Percentiles rank a stretch among this genome's conserved stretches.
Evolutionary conservation across 2,888 invertebrate species (phyloP).

Genomic region (Erpobdella octoculata): DNA sequence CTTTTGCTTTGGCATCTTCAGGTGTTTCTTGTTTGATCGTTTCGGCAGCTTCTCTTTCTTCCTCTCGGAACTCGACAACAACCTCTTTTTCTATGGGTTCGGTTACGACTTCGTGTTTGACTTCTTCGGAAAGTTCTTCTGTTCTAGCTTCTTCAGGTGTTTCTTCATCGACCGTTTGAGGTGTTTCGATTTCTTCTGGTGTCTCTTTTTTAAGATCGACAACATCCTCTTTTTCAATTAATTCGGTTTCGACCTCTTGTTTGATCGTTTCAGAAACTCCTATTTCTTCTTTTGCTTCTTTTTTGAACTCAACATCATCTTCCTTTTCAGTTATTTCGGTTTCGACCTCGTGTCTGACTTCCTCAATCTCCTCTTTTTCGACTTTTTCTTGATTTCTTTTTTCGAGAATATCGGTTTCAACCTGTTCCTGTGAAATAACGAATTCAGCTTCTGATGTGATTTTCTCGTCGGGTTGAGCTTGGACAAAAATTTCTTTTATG

Average conservation of each 20-base stretch:
- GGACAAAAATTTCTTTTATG: no score
- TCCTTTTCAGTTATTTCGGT: not conserved
- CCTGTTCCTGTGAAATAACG: not conserved
- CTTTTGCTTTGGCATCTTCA: no score
- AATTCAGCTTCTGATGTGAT: no score
- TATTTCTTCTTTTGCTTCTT: not conserved
- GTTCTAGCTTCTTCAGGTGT: no score
- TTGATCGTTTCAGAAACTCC: not conserved
- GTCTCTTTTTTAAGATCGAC: not conserved
- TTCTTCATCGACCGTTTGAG: not conserved
- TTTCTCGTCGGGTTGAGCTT: no score
- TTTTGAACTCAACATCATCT: not conserved
- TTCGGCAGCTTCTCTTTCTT: no score
- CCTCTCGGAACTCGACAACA: no score
- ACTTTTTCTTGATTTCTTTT: not conserved
- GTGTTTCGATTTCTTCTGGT: not conserved
- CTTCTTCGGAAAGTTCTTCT: no score
- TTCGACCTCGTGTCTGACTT: not conserved
- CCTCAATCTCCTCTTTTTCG: conserved; percentile 9
- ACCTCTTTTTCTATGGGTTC: no score
- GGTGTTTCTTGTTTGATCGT: no score
- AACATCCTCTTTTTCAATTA: no score
- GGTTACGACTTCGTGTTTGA: no score
- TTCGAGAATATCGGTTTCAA: not conserved
- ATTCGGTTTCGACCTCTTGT: not conserved